These are phyloP conservation scores for Drosophila anceps DNA, from an alignment of 2,888 invertebrate species.

Conservation along the genomic window DNA sequence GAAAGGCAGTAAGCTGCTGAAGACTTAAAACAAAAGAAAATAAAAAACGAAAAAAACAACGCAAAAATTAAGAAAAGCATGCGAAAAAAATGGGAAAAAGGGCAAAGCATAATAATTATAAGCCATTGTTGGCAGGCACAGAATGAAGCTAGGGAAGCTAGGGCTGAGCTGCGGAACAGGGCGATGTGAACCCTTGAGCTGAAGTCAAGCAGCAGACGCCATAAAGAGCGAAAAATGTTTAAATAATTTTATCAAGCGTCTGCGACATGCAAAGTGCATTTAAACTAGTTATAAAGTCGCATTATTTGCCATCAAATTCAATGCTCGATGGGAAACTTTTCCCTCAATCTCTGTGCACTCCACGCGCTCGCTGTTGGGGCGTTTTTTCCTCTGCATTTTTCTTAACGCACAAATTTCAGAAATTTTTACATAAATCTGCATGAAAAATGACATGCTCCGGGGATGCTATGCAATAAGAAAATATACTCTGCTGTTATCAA, in stretches of 20 bases:
- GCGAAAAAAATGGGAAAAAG: constrained; percentile 11
- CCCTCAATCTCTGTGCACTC: constrained; percentile 19
- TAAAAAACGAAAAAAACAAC: constrained; percentile 4
- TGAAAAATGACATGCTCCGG: constrained; percentile 62
- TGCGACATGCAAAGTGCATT: constrained; percentile 77
- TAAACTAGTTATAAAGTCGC: constrained; percentile 79
- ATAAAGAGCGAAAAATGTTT: constrained; percentile 47
- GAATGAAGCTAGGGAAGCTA: constrained; percentile 46
- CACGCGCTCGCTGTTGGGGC: constrained; percentile 24
- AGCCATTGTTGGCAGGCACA: constrained; percentile 66
- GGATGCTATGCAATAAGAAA: constrained; percentile 11
- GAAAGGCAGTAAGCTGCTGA: constrained; percentile 38
- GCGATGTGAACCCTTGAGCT: constrained; percentile 1
- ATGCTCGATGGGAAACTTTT: constrained; percentile 65
- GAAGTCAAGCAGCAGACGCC: constrained; percentile 48
- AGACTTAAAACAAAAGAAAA: constrained; percentile 27
- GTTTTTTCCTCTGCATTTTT: constrained; percentile 42
- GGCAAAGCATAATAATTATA: constrained; percentile 57
- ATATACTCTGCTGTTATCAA: constrained; percentile 38
- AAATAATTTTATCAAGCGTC: constrained; percentile 62
- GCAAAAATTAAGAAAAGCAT: not conserved
- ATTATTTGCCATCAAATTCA: constrained; percentile 76
- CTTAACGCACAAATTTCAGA: constrained; percentile 54
- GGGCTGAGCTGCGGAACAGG: not conserved
- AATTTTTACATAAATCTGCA: constrained; percentile 75